Base-by-base conservation (phyloP, 2,113 vertebrate species). In the Nesogale talazaci region DNA sequence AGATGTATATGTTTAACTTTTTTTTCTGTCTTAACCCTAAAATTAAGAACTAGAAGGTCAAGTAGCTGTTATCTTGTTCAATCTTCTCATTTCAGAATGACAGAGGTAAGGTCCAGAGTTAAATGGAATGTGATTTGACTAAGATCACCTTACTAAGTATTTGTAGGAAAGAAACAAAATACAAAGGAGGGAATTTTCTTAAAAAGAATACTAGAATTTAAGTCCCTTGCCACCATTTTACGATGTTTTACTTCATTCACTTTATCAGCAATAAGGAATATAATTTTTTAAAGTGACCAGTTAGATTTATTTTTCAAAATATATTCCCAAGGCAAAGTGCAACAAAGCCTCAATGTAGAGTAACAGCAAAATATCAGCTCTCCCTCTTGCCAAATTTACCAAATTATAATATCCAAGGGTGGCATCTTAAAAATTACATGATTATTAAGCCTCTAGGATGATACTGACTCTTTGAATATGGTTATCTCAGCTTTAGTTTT, bases 1-100 rank as follows among this genome's bases (percentile, higher is more conserved):
- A 84, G 70, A 46, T 89, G 86, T 88, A 52, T 90, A 70, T 86
- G 29, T 82, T 93, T 92, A 92, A 76, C 14, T 87, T 90, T 90
- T 89, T 61, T 19, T 65, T 10, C 25, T 88, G 11, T 31, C 57
- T 88, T 90, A 11, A 78, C 52, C 27, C 17, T 89, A 74, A 63
- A 94, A 69, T 89, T 87, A 76, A 70, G 57, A 92, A 19, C 20
- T 82, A 20, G n/a, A 61, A 83, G 25, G 90, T 61, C 89, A 94
- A 27, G 70, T 81, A 77, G 8, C 14, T 72, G 31, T 88, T 80
- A 38, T 59, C 19, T 72, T 93, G 20, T 91, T 34, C 72, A 69
- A 11, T 82, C 4, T 92, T 31, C 70, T 94, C 40, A 85, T 90
- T 91, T 72, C 77, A 90, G 46, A 79, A 84, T 59, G 4, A 56